Conservation (phyloP, 2,888 invertebrate genomes). For the Amphipoea lucens region DNA sequence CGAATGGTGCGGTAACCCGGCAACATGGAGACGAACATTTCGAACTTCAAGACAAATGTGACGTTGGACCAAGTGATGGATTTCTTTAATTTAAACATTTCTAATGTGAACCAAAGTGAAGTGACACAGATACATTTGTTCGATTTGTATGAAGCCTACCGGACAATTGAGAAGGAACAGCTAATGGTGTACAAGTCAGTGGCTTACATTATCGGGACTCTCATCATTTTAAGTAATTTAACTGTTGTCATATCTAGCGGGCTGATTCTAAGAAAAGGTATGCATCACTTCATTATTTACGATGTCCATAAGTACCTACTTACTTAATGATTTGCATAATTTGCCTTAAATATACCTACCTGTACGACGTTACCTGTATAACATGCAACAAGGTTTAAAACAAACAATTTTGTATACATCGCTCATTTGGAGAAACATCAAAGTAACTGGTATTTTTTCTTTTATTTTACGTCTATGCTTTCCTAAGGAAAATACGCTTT, state of each 20-base stretch:
- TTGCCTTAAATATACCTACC: constrained; percentile 10
- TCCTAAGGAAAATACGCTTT: too few species aligned
- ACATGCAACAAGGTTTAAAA: constrained; percentile 2
- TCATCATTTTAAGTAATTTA: constrained; percentile 91
- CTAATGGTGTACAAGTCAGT: constrained; percentile 88
- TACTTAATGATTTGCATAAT: constrained; percentile 40
- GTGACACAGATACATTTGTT: constrained; percentile 73
- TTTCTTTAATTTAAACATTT: constrained; percentile 74
- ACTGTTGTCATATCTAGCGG: constrained; percentile 92
- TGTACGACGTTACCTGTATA: background rate
- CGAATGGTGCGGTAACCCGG: constrained; percentile 52
- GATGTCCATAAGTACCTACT: background rate
- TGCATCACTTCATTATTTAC: constrained; percentile 32
- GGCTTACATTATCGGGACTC: constrained; percentile 89
- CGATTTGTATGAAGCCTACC: constrained; percentile 82
- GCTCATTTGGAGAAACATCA: too few species aligned
- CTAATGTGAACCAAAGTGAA: constrained; percentile 78
- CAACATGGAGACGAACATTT: constrained; percentile 64
- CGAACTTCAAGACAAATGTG: constrained; percentile 68
- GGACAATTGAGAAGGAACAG: constrained; percentile 80
- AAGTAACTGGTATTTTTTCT: too few species aligned
- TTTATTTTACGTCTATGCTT: too few species aligned
- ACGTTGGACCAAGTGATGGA: constrained; percentile 74
- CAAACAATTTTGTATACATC: background rate
- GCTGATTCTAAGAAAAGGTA: constrained; percentile 91